These are phyloP conservation scores for Suillia variegata DNA, from an alignment of 2,888 invertebrate species.

Conservation along the genomic window DNA sequence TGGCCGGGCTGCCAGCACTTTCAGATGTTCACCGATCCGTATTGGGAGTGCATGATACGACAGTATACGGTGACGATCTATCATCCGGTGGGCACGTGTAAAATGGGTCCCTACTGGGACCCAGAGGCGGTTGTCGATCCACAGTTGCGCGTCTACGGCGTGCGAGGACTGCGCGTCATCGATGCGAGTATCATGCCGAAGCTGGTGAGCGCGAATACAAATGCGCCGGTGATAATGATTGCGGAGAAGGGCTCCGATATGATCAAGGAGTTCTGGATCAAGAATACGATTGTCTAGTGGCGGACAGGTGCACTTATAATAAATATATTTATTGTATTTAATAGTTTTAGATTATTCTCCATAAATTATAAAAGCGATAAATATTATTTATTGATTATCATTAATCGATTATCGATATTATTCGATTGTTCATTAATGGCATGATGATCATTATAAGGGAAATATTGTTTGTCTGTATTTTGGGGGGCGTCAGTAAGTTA, in stretches of 20 bases:
- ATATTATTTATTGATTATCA: no score
- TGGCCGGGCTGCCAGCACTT: conserved; percentile 80
- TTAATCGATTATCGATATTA: no score
- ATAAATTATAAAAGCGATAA: no score
- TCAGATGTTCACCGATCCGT: conserved; percentile 73
- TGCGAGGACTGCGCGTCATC: conserved; percentile 78
- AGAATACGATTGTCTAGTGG: conserved; percentile 60
- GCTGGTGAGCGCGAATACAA: conserved; percentile 83
- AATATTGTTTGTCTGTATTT: no score
- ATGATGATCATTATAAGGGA: no score
- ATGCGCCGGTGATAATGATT: conserved; percentile 87
- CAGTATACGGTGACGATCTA: conserved; percentile 84
- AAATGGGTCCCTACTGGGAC: conserved; percentile 90
- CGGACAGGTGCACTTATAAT: no score
- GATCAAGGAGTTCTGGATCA: conserved; percentile 83
- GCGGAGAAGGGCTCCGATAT: conserved; percentile 88
- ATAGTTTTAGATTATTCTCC: no score
- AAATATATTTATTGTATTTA: no score
- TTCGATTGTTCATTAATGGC: no score
- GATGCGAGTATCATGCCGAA: conserved; percentile 89
- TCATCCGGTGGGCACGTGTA: conserved; percentile 85
- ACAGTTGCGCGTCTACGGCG: conserved; percentile 77
- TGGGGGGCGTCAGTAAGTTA: no score
- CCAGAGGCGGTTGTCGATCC: conserved; percentile 82
- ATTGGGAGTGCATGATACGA: conserved; percentile 87